Evolutionary conservation across 2,113 vertebrate species (phyloP), one percentile per base, ranked within the genome.

Genomic region (Rhabdomys dilectus): DNA sequence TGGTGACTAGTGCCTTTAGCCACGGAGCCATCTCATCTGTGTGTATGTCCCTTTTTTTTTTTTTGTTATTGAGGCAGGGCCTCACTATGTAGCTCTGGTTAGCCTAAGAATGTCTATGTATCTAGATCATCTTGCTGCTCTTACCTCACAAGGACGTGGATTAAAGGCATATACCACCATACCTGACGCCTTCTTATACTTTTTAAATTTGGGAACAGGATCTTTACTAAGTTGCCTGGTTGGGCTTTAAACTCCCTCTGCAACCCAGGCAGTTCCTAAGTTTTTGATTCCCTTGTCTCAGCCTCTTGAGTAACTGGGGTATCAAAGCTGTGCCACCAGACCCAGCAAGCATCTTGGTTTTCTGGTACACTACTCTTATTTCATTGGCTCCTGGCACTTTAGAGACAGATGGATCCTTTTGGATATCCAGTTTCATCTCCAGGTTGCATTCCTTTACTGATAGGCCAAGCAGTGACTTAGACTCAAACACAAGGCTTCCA

Each of bases 361-460:
- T 66, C 90, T 93, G 75, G 24, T 9, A 0, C 51, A 72, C 48
- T 75, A 1, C 68, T 78, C 29, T 19, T 87, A 45, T 64, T 58
- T 22, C 82, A 48, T 17, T 88, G 88, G 53, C 56, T 88, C 77
- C 76, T 96, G 88, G 21, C 56, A 24, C n/a, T 88, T 88, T 48
- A 73, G 60, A 95, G 56, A 36, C 17, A 10, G 6, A 5, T 56
- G 51, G 24, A 70, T 89, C 62, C 82, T 53, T 94, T 87, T 60
- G 48, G 21, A 51, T 88, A 81, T 91, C 45, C 73, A 81, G 31
- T 89, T 87, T 9, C 36, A 36, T 70, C 73, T 96, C 81, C 94
- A n/a, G 62, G 12, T 84, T 72, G 75, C 24, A 19, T 95, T 94
- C 88, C 77, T 95, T 89, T 94, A 70, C 93, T 94, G 62, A 22